Evolutionary conservation across 2,888 invertebrate genomes (phyloP).

Genomic region (Pachymerium ferrugineum): DNA sequence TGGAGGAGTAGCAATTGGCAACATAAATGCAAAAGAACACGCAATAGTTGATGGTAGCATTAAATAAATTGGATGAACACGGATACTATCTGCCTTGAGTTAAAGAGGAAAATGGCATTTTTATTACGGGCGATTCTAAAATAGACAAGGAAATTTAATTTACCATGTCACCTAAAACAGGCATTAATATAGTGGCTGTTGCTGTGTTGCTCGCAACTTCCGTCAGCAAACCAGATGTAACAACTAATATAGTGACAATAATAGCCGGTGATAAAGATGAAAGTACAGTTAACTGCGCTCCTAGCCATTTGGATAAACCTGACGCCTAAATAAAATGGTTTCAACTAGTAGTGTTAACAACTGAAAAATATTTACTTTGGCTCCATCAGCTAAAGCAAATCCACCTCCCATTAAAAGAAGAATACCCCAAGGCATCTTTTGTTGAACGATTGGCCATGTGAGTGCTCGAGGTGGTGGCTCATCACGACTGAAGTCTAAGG

Average conservation of each 20-base stretch:
- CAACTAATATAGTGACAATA: slow-evolving; percentile 45
- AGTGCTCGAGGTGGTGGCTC: neutral
- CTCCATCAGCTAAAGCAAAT: neutral
- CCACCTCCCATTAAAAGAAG: slow-evolving; percentile 5
- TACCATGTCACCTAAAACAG: slow-evolving; percentile 47
- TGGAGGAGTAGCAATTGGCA: slow-evolving; percentile 28
- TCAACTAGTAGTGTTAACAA: too few relatives aligned
- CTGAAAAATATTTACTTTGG: neutral
- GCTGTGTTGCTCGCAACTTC: slow-evolving; percentile 50
- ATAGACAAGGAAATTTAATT: too few relatives aligned
- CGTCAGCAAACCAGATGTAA: slow-evolving; percentile 47
- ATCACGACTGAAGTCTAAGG: neutral
- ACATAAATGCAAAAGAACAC: slow-evolving; percentile 25
- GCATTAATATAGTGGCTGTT: slow-evolving; percentile 47
- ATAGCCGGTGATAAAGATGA: slow-evolving; percentile 41
- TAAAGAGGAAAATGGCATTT: too few relatives aligned
- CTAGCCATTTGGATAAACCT: slow-evolving; percentile 45
- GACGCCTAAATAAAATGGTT: too few relatives aligned
- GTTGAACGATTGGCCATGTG: neutral
- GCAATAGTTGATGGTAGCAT: slow-evolving; percentile 29
- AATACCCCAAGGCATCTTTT: neutral
- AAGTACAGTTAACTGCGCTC: slow-evolving; percentile 43
- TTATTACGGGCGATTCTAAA: too few relatives aligned
- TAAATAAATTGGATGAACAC: slow-evolving; percentile 8
- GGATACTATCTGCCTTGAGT: neutral